Evolutionary conservation across 2,113 vertebrate species (phyloP), one percentile per base, ranked within the genome.

Genomic region (Empidonax traillii): DNA sequence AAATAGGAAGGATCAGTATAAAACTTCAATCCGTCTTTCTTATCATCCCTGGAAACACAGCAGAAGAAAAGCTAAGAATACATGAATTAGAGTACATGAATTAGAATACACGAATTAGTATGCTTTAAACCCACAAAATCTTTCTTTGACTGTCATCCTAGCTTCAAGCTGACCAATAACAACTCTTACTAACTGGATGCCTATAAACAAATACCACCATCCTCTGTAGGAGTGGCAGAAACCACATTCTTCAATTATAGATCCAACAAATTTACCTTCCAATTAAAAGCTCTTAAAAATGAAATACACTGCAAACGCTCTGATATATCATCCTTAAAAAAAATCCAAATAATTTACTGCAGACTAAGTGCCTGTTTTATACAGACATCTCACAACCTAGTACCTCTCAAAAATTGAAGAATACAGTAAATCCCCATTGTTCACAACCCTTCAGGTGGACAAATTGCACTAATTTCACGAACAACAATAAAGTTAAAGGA

Each of bases 1-100:
- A 99, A 99, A 97, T 99, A 99, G 46, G 99, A 99, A 51, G 99
- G 99, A 96, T 99, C 99, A 0, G 99, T 99, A 96, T 99, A 99
- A 95, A 99, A 99, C 93, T 99, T 99, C 76, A 99, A 98, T 19
- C 99, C 99, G 47, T 99, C 99, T 94, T 99, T 99, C 93, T 98
- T 98, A 97, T 99, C 99, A 97, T 99, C 99, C 98, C 99, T 99
- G 77, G 44, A 96, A 97, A 85, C 94, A 63, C 3, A 86, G 63
- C 3, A 65, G 46, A 93, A 89, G 7, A 87, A 87, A 85, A 69
- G 14, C 13, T 87, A 91, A 85, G 85, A 47, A 73, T 55, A 68
- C 8, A 80, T 2, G 0, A 86, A 72, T 41, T 44, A 24, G 2
- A 47, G 69, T 55, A 68, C 8, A 80, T 2, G 0, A 86, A 72